A percentile compares a stretch with the other conserved stretches of the same genome.
Conservation (phyloP, 2,888 invertebrate genomes). For the Lasioglossum marginatum region DNA sequence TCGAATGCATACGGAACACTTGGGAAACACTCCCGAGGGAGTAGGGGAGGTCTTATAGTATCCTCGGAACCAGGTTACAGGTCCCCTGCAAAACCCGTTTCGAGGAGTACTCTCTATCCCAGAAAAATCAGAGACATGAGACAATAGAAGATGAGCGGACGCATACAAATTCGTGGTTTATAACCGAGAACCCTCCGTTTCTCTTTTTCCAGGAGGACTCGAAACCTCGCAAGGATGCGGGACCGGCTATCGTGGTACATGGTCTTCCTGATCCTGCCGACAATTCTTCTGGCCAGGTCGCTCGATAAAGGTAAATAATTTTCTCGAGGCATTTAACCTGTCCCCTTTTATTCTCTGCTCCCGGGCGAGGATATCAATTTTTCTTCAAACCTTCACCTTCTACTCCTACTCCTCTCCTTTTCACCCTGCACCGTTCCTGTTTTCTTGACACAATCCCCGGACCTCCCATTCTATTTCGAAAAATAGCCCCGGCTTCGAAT, state of each 20-base stretch:
- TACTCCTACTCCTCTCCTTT: background rate
- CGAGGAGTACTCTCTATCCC: background rate
- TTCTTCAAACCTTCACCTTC: background rate
- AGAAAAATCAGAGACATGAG: slow-evolving; percentile 28
- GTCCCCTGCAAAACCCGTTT: slow-evolving; percentile 20
- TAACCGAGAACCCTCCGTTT: slow-evolving; percentile 35
- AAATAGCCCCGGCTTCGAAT: slow-evolving; percentile 9
- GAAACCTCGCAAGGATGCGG: slow-evolving; percentile 82
- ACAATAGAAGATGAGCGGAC: slow-evolving; percentile 12
- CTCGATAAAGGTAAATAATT: slow-evolving; percentile 83
- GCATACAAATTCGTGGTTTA: slow-evolving; percentile 50
- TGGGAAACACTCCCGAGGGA: background rate
- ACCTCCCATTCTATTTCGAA: slow-evolving; percentile 17
- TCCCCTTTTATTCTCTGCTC: slow-evolving; percentile 2
- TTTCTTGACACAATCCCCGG: slow-evolving; percentile 30
- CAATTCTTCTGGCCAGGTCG: slow-evolving; percentile 83
- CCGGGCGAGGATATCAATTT: slow-evolving; percentile 34
- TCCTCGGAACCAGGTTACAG: background rate
- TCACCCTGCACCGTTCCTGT: slow-evolving; percentile 1
- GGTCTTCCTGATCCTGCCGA: slow-evolving; percentile 84
- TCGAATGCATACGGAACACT: slow-evolving; percentile 43
- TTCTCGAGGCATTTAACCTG: slow-evolving; percentile 52
- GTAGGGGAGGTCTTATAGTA: background rate
- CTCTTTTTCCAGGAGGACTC: slow-evolving; percentile 73
- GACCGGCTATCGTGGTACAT: slow-evolving; percentile 84